These are phyloP conservation scores for Entomyzon cyanotis DNA, from an alignment of 2,113 vertebrate species.

Conservation along the genomic window DNA sequence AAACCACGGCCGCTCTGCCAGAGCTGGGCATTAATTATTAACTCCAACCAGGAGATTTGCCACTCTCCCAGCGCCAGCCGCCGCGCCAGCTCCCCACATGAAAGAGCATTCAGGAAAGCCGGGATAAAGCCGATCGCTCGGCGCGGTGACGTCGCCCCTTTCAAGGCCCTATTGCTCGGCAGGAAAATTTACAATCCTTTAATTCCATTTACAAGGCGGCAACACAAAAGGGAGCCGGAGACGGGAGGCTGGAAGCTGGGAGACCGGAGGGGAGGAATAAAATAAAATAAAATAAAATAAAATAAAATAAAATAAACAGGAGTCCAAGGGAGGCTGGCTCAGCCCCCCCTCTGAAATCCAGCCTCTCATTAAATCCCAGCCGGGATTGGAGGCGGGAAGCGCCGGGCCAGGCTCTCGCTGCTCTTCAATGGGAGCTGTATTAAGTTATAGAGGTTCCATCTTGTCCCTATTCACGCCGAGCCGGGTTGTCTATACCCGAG, in stretches of 20 bases:
- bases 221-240: constrained; percentile 36
- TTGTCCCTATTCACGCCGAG: constrained; percentile 75
- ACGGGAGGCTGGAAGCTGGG: background rate
- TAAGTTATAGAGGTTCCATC: constrained; percentile 44
- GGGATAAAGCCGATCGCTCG: background rate
- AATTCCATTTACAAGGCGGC: constrained; percentile 59
- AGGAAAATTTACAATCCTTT: constrained; percentile 53
- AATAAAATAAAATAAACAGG: constrained; percentile 25
- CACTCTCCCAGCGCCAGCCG: background rate
- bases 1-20: constrained; percentile 9
- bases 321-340: background rate
- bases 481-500: constrained; percentile 73
- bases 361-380: constrained; percentile 45
- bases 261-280: background rate
- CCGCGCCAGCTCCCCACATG: background rate
- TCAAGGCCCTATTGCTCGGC: background rate
- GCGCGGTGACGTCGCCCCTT: constrained; percentile 1
- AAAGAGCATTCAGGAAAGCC: constrained; percentile 12
- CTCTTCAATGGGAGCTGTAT: constrained; percentile 44
- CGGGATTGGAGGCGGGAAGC: constrained; percentile 10
- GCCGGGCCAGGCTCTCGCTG: background rate
- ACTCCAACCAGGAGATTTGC: background rate
- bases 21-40: constrained; percentile 47
- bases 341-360: background rate
- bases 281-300: too few relatives aligned